These are phyloP conservation scores for Brenthis hecate DNA, from an alignment of 2,888 invertebrate genomes.

Conservation along the genomic window DNA sequence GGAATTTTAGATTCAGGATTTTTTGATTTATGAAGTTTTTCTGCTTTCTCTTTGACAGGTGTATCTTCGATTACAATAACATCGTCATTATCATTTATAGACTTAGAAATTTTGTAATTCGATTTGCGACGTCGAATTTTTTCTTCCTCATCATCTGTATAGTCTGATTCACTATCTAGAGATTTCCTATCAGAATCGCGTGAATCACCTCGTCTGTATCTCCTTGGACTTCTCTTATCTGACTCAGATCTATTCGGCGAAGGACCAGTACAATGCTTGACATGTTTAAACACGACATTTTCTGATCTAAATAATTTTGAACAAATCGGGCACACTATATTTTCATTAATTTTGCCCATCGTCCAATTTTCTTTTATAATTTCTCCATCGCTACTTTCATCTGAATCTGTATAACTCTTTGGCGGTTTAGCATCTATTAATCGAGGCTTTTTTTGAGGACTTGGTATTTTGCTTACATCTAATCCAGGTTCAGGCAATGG, in stretches of 20 bases:
- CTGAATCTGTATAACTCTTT: constrained; percentile 57
- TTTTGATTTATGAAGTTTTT: constrained; percentile 36
- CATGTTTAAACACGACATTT: constrained; percentile 79
- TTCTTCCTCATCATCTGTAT: constrained; percentile 53
- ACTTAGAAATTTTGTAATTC: constrained; percentile 52
- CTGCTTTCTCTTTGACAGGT: constrained; percentile 51
- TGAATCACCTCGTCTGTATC: constrained; percentile 51
- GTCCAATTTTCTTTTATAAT: constrained; percentile 75
- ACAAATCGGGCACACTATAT: constrained; percentile 78
- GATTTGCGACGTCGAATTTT: constrained; percentile 57
- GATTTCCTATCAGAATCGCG: constrained; percentile 62
- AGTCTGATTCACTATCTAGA: constrained; percentile 56
- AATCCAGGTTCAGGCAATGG: constrained; percentile 59
- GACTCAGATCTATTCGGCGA: constrained; percentile 74
- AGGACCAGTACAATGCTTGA: constrained; percentile 77
- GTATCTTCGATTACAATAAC: constrained; percentile 65
- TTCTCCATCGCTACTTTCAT: constrained; percentile 54
- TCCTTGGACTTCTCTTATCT: constrained; percentile 61
- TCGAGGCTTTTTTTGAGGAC: constrained; percentile 67
- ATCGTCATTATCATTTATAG: constrained; percentile 52
- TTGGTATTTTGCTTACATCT: constrained; percentile 51
- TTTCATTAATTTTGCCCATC: constrained; percentile 80
- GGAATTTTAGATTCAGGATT: constrained; percentile 48
- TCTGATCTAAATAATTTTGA: constrained; percentile 76
- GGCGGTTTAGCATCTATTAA: constrained; percentile 57